phyloP scores from a whole-genome alignment of 2,797 vertebrate species.

The Amblyopsis hoosieri region DNA sequence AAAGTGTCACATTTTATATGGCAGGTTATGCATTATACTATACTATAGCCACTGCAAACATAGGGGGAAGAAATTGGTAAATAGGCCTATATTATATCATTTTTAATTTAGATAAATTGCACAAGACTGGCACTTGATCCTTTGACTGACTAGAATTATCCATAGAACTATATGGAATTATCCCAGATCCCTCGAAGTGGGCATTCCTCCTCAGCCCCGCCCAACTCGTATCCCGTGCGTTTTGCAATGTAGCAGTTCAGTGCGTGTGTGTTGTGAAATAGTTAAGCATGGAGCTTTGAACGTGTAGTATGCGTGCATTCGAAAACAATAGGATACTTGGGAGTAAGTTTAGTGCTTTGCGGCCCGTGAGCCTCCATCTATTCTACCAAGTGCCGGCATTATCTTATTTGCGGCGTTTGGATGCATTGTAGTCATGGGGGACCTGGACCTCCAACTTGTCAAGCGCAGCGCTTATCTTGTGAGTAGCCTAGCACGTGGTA shows the following conservation, averaged over 20 bases:
- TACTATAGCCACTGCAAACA: too few relatives aligned
- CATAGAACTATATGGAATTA: too few relatives aligned
- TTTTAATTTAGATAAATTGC: too few relatives aligned
- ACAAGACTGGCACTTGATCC: background rate
- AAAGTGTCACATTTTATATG: too few relatives aligned
- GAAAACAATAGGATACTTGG: too few relatives aligned
- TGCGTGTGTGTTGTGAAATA: background rate
- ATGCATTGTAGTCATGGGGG: conserved; percentile 47
- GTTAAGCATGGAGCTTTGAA: too few relatives aligned
- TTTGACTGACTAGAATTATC: background rate
- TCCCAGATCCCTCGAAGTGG: background rate
- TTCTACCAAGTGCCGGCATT: background rate
- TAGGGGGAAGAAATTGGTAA: too few relatives aligned
- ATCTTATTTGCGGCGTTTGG: background rate
- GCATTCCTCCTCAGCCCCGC: conserved; percentile 27
- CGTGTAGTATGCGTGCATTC: too few relatives aligned
- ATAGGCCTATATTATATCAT: too few relatives aligned
- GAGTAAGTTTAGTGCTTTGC: background rate
- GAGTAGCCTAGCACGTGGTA: conserved; percentile 43
- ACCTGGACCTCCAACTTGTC: conserved; percentile 21
- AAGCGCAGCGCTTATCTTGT: conserved; percentile 49
- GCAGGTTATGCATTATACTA: too few relatives aligned
- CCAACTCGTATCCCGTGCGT: conserved; percentile 10
- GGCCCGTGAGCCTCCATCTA: background rate
- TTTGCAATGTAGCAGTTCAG: background rate